Percentiles rank a stretch among this genome's conserved stretches.
Evolutionary conservation across 53 echinoderm and acorn worm species (phyloP).

Genomic region (Glandiceps talaboti): DNA sequence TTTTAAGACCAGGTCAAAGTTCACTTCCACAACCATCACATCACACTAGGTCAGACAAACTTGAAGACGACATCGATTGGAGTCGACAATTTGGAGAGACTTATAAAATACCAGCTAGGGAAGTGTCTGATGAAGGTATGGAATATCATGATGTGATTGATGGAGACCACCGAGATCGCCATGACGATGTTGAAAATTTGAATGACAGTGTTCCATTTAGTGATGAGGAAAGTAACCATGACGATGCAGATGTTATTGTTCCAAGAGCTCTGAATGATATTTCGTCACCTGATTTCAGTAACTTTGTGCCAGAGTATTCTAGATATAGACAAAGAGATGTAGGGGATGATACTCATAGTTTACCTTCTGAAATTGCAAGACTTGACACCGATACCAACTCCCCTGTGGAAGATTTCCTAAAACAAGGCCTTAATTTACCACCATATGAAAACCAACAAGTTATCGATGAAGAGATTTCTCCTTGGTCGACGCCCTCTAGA

Average conservation of each 20-base stretch:
- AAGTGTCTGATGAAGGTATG: not conserved
- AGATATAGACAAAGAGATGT: not conserved
- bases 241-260: constrained; percentile 21
- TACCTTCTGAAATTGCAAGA: not conserved
- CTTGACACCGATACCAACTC: not conserved
- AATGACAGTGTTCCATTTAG: constrained; percentile 7
- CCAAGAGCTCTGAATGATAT: constrained; percentile 82
- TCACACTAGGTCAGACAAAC: not conserved
- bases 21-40: not conserved
- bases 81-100: not conserved
- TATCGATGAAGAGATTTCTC: not conserved
- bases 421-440: not conserved
- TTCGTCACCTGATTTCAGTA: constrained; percentile 39
- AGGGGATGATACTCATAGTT: not conserved
- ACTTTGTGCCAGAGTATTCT: constrained; percentile 7
- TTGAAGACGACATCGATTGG: not conserved
- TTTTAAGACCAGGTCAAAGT: not conserved
- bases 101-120: not conserved
- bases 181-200: constrained; percentile 15
- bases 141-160: not conserved
- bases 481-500: not conserved
- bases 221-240: constrained; percentile 18
- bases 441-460: not conserved
- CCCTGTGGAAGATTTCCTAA: not conserved
- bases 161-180: not conserved